A percentile compares a stretch with the other conserved stretches of the same genome.
Evolutionary conservation across 2,797 vertebrate species (phyloP).

Genomic region (Lithobates sylvaticus): DNA sequence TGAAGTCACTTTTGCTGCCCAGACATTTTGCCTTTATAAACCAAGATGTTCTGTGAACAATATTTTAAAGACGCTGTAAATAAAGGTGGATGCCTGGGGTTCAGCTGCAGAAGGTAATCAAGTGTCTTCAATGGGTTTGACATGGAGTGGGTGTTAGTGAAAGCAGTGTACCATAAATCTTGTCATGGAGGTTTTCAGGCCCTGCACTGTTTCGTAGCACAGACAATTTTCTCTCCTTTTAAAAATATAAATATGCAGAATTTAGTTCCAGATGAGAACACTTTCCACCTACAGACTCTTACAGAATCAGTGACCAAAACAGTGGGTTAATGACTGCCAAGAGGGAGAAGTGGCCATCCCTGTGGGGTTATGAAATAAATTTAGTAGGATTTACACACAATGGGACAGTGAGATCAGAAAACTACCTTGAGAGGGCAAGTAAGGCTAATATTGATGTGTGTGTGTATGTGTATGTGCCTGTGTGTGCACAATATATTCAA

Average conservation of each 20-base stretch:
- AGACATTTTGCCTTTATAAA: not conserved
- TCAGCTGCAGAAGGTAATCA: slow-evolving; percentile 46
- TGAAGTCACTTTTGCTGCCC: not conserved
- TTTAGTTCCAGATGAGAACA: slow-evolving; percentile 28
- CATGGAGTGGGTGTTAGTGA: slow-evolving; percentile 57
- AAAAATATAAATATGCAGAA: slow-evolving; percentile 7
- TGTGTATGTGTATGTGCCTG: not conserved
- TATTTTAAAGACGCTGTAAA: slow-evolving; percentile 11
- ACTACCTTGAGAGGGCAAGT: not conserved
- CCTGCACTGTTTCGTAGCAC: slow-evolving; percentile 7
- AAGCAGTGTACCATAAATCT: slow-evolving; percentile 54
- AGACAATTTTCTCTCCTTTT: slow-evolving; percentile 11
- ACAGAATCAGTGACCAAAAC: slow-evolving; percentile 21
- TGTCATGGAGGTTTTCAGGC: slow-evolving; percentile 38
- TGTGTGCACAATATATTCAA: not conserved
- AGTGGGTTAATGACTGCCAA: slow-evolving; percentile 46
- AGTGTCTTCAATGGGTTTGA: slow-evolving; percentile 43
- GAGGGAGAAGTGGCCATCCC: slow-evolving; percentile 6
- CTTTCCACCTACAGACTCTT: slow-evolving; percentile 5
- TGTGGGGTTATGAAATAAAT: not conserved
- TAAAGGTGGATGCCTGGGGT: slow-evolving; percentile 31
- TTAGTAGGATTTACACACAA: not conserved
- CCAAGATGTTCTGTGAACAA: not conserved
- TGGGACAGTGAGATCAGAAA: not conserved
- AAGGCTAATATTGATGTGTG: not conserved